These are phyloP conservation scores for Andricus grossulariae DNA, from an alignment of 1,140 invertebrate species.

Conservation along the genomic window DNA sequence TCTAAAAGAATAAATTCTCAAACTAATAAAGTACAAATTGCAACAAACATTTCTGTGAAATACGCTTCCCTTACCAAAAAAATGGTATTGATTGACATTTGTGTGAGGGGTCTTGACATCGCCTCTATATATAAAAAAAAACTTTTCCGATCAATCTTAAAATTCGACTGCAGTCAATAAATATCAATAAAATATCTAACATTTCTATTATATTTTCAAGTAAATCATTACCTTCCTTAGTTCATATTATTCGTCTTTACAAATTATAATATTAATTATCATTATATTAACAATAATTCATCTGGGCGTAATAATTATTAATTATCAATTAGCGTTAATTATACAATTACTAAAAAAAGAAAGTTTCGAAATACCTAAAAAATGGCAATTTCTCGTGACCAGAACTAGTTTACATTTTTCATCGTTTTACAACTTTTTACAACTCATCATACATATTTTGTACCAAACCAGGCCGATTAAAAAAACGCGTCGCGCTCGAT, in stretches of 20 bases:
- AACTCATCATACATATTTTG: constrained; percentile 73
- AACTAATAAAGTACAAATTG: background rate
- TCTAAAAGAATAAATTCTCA: background rate
- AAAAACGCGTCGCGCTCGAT: constrained; percentile 59
- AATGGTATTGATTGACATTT: background rate
- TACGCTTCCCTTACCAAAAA: constrained; percentile 13
- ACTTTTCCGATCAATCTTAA: constrained; percentile 50
- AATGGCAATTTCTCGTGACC: constrained; percentile 76
- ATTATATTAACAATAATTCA: constrained; percentile 73
- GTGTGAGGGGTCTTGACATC: constrained; percentile 5
- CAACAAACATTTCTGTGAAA: constrained; percentile 14
- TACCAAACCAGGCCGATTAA: constrained; percentile 76
- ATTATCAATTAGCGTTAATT: constrained; percentile 64
- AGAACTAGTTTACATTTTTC: constrained; percentile 70
- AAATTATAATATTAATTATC: constrained; percentile 68
- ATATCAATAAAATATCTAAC: constrained; percentile 76
- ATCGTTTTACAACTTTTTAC: constrained; percentile 70
- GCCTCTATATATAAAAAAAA: constrained; percentile 35
- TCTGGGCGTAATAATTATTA: constrained; percentile 64
- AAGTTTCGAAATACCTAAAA: constrained; percentile 66
- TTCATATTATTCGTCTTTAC: constrained; percentile 63
- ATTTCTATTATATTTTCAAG: constrained; percentile 72
- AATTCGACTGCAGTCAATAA: constrained; percentile 68
- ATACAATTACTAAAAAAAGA: constrained; percentile 54
- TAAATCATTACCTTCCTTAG: constrained; percentile 63